Evolutionary conservation across 2,113 vertebrate species (phyloP).

Genomic region (Salminus brasiliensis): DNA sequence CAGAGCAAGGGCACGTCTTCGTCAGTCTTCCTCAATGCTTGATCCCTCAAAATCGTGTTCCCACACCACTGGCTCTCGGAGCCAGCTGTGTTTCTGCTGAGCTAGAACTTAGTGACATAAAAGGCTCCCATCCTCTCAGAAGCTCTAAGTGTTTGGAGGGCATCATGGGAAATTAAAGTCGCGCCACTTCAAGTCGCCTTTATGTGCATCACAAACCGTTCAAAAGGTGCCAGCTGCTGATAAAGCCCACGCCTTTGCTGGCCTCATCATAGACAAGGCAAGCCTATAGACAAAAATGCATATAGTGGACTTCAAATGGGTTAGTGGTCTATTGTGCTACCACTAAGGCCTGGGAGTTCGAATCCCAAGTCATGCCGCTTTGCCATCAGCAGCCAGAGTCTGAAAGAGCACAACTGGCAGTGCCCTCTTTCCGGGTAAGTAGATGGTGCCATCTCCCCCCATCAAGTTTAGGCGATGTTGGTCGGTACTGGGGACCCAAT

Average conservation of each 20-base stretch:
- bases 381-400: too few relatives aligned
- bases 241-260: not conserved
- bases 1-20: not conserved
- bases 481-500: too few relatives aligned
- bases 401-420: too few relatives aligned
- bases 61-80: not conserved
- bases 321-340: too few relatives aligned
- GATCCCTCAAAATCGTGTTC: not conserved
- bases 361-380: too few relatives aligned
- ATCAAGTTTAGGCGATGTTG: too few relatives aligned
- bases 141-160: not conserved
- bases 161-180: not conserved
- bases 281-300: not conserved
- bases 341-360: too few relatives aligned
- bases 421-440: too few relatives aligned
- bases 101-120: not conserved
- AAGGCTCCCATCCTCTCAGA: not conserved
- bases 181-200: not conserved
- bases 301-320: not conserved
- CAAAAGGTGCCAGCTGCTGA: slow-evolving; percentile 10
- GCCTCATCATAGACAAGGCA: not conserved
- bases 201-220: not conserved
- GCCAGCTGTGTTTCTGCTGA: not conserved
- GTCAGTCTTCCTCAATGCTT: not conserved
- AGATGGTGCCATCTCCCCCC: too few relatives aligned